Evolutionary conservation across 2,797 vertebrate species (phyloP).

Genomic region (Phoebastria nigripes): DNA sequence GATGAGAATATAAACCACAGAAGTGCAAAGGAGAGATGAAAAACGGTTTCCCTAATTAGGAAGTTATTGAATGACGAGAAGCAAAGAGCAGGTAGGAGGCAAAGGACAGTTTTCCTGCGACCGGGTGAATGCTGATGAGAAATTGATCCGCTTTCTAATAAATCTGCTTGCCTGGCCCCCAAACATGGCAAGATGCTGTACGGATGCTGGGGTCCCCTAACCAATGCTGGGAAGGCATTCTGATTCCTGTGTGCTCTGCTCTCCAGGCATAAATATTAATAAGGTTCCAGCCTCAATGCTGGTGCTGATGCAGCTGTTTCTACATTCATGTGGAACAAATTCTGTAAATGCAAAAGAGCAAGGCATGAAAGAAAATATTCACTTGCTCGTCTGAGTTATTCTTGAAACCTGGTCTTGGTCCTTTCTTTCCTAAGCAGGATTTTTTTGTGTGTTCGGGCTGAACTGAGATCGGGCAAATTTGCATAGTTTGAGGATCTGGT

Average conservation of each 20-base stretch:
- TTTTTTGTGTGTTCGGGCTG: neutral
- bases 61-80: neutral
- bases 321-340: conserved; percentile 62
- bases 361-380: conserved; percentile 42
- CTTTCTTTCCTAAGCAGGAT: neutral
- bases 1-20: neutral
- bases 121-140: neutral
- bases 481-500: neutral
- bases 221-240: neutral
- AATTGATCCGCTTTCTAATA: conserved; percentile 18
- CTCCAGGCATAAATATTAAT: conserved; percentile 57
- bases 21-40: neutral
- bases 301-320: conserved; percentile 67
- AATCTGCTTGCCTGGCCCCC: neutral
- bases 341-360: conserved; percentile 44
- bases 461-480: neutral
- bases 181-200: neutral
- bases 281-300: conserved; percentile 20
- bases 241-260: conserved; percentile 9
- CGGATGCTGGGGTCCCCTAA: neutral
- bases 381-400: conserved; percentile 4
- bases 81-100: neutral
- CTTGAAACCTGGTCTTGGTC: neutral
- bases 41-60: neutral
- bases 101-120: neutral